Conservation (phyloP, 35 echinoderm and acorn worm species). For the Heliocidaris tuberculata region DNA sequence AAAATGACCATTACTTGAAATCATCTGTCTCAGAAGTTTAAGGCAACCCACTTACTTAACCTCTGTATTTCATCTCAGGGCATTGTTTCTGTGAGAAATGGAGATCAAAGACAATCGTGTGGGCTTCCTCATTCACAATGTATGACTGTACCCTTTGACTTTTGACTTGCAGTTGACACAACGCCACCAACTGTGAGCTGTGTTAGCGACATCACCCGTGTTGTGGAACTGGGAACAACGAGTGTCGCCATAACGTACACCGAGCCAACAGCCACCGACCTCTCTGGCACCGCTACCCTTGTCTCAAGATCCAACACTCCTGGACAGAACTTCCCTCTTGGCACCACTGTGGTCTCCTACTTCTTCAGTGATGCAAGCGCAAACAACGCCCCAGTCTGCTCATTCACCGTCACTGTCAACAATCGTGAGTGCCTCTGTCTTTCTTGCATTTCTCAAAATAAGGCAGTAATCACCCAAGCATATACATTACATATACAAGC, state of each 20-base stretch:
- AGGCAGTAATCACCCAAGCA: background rate
- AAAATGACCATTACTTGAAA: too few species aligned
- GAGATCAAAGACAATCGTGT: too few species aligned
- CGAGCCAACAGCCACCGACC: slow-evolving; percentile 17
- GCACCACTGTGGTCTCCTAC: background rate
- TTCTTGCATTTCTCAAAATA: background rate
- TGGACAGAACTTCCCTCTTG: background rate
- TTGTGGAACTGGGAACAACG: slow-evolving; percentile 13
- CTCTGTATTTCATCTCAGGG: too few species aligned
- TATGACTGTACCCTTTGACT: background rate
- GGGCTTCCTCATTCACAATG: too few species aligned
- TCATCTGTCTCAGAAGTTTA: too few species aligned
- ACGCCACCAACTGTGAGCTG: background rate
- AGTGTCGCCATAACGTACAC: background rate
- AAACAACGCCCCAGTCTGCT: background rate
- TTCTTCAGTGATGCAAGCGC: background rate
- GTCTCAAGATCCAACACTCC: background rate
- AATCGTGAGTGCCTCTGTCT: background rate
- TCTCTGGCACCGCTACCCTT: background rate
- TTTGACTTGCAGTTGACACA: background rate
- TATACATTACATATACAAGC: too few species aligned
- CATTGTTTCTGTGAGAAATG: too few species aligned
- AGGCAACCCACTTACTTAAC: too few species aligned
- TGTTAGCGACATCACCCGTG: background rate
- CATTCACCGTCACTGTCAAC: slow-evolving; percentile 19